Percentiles rank a stretch among this genome's conserved stretches.
Evolutionary conservation across 1,140 invertebrate genomes (phyloP).

Genomic region (Antheraea pernyi): DNA sequence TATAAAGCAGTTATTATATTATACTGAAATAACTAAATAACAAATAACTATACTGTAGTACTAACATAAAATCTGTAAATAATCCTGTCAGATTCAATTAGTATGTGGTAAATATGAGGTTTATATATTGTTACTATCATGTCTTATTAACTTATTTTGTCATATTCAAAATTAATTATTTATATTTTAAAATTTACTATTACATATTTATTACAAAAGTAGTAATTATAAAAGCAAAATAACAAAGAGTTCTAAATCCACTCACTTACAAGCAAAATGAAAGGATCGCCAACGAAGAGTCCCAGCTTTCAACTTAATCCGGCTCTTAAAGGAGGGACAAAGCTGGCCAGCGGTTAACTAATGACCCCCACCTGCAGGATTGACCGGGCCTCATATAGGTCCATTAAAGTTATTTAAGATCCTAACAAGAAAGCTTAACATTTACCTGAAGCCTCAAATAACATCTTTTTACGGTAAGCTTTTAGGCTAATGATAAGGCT

Average conservation of each 20-base stretch:
- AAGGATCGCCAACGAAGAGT: slow-evolving; percentile 23
- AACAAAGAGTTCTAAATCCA: slow-evolving; percentile 33
- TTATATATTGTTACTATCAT: no score
- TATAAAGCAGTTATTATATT: no score
- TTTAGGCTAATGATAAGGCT: background rate
- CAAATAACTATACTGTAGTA: no score
- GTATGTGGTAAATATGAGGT: no score
- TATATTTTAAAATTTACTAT: no score
- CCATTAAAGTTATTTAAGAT: slow-evolving; percentile 17
- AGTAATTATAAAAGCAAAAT: slow-evolving; percentile 7
- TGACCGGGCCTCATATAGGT: background rate
- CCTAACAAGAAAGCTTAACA: slow-evolving; percentile 9
- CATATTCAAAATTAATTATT: no score
- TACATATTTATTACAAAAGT: background rate
- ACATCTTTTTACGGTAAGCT: background rate
- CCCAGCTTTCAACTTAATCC: slow-evolving; percentile 30
- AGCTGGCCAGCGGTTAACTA: slow-evolving; percentile 9
- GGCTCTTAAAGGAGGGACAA: slow-evolving; percentile 6
- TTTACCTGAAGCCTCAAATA: background rate
- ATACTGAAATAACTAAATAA: no score
- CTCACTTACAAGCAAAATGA: slow-evolving; percentile 25
- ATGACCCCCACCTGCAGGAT: background rate
- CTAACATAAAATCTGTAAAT: no score
- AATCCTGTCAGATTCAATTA: no score
- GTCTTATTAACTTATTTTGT: no score